Evolutionary conservation across 2,888 invertebrate species (phyloP), one percentile per base, ranked within the genome.

Genomic region (Saturnia japonica): DNA sequence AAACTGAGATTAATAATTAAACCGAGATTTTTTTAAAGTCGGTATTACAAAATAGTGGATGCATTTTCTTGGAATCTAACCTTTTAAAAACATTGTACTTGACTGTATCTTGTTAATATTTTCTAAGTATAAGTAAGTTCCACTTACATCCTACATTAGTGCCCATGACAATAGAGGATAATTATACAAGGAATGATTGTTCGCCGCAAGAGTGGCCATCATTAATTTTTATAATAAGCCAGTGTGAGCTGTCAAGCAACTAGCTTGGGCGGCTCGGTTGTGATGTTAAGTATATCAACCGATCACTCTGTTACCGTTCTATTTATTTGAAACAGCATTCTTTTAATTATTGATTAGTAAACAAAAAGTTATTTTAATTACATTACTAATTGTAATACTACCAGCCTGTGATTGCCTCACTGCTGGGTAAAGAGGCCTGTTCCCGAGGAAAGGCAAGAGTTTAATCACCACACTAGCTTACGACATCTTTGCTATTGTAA

Each of bases 171-270:
- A 70, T 70, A 25, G 66, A 42, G 47, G 51, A 70, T 70, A 70
- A 70, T 66, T 70, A 70, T 54, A 42, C 25, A 70, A 64, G 67
- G 70, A 40, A 43, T 67, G 51, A 67, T 67, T 70, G 68, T 64
- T 64, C 66, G 64, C 22, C 45, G 62, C 43, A 45, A 70, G 34
- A 66, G 68, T 54, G 68, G 64, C 68, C 64, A 45, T 68, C 72
- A 72, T 70, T 64, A 68, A 72, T 72, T 68, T 68, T 67, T 45
- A 40, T 71, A 71, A 71, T 67, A 57, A 71, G 28, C 34, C 45
- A 40, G 64, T 71, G 71, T 70, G 70, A 71, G 70, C 73, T 73
- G 73, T 71, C 73, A 71, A 68, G 22, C 28, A 22, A 14, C 51
- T 71, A 51, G 72, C 72, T 62, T 16, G 69, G 67, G 72, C 66